Evolutionary conservation across 2,888 invertebrate species (phyloP).

Genomic region (Teleogryllus oceanicus): DNA sequence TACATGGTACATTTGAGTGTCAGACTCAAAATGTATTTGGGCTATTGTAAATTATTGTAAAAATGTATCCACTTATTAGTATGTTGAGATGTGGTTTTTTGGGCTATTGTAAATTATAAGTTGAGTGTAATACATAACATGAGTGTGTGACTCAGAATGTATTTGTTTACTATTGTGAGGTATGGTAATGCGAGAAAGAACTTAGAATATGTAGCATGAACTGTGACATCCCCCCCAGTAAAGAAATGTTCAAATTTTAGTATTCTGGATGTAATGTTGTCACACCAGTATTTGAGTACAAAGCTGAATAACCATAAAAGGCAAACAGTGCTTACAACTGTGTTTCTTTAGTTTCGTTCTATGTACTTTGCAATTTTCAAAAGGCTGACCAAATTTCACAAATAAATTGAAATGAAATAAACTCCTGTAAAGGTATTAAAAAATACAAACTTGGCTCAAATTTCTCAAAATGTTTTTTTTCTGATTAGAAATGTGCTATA

Average conservation of each 20-base stretch:
- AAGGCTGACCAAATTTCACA: no score
- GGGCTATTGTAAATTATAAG: slow-evolving; percentile 33
- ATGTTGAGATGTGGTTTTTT: slow-evolving; percentile 33
- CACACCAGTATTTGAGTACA: neutral
- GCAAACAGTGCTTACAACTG: no score
- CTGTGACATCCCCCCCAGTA: neutral
- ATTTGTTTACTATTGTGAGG: slow-evolving; percentile 28
- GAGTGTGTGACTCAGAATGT: slow-evolving; percentile 35
- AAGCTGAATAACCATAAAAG: no score
- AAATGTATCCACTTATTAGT: slow-evolving; percentile 27
- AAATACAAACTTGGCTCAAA: no score
- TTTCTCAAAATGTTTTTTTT: no score
- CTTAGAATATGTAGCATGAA: slow-evolving; percentile 23
- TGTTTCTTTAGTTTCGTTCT: no score
- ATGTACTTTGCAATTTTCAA: no score
- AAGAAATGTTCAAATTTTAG: neutral
- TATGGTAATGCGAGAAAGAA: neutral
- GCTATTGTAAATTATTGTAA: slow-evolving; percentile 36
- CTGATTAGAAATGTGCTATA: no score
- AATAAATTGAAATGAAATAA: no score
- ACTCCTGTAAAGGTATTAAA: no score
- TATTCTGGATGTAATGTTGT: neutral
- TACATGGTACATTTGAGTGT: slow-evolving; percentile 36
- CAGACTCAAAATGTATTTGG: slow-evolving; percentile 36
- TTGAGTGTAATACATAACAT: slow-evolving; percentile 34